Base-by-base conservation (phyloP, 2,888 invertebrate genomes). In the Caenorhabditis japonica region DNA sequence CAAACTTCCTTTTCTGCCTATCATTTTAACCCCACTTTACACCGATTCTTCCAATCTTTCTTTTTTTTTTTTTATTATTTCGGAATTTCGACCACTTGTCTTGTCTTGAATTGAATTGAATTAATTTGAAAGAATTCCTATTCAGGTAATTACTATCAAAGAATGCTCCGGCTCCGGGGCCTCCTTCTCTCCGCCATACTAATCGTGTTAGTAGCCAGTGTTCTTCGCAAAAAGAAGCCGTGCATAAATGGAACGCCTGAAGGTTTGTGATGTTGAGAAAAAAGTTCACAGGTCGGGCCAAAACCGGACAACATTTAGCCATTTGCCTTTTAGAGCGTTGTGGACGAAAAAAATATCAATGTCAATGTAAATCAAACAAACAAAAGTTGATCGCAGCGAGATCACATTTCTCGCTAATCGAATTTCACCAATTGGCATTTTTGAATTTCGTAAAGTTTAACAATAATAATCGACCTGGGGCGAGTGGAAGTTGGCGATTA, bases 231-330 rank as follows among this genome's bases (percentile, higher is more conserved):
- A 25, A 52, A 55, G 30, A 75, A 75, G 39, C 75, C 70, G 7
- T 75, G 75, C 49, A 62, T 77, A 38, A 77, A 77, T 30, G 77
- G 77, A 60, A 49, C 58, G n/a, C 77, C 75, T 19, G 75, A 75
- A 72, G 75, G 77, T 72, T 52, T 10, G 49, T 44, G 27, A 8
- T n/a, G n/a, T n/a, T n/a, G n/a, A n/a, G n/a, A n/a, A n/a, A n/a
- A n/a, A n/a, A 30, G 5, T 5, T 10, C 15, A 8, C 43, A 19
- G 33, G 27, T 41, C 25, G 17, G 15, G 13, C 1, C 4, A 7
- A n/a, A n/a, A 15, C 30, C 36, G 12, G 12, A 13, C 36, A 36
- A 36, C 13, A 36, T 12, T 36, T 39, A 15, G 15, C 3, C 39
- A n/a, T n/a, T n/a, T n/a, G n/a, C n/a, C n/a, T n/a, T n/a, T n/a